Evolutionary conservation across 1,140 invertebrate species (phyloP), one percentile per base, ranked within the genome.

Genomic region (Drosophila sp.): DNA sequence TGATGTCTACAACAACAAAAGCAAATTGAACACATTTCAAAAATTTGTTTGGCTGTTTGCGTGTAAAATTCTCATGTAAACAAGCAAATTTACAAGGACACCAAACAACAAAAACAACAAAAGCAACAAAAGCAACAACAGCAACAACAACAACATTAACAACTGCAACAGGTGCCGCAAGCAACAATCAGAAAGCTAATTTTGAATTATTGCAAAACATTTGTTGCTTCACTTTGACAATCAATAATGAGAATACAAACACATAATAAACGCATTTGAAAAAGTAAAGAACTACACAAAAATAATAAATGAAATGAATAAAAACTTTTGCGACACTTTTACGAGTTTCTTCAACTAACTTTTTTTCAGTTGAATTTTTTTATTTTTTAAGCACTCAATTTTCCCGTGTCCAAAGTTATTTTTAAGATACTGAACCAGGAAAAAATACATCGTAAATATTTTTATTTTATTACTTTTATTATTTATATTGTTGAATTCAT

Each of bases 11-110:
- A 41, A 18, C 41, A 65, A 29, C 75, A 78, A 72, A 34, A 63
- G 70, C 61, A 77, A 57, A 51, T 43, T 53, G 48, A 64, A 64
- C 61, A 64, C 41, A 53, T 67, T 72, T 27, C 54, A 25, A 29
- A 59, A 72, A 75, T 71, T 66, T 41, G 72, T 66, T 80, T 70
- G 54, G 78, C 56, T 32, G 29, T 45, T 46, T 56, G 78, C 67
- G 78, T 82, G 80, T 82, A 72, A 66, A 78, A 81, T 84, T 71
- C 25, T 18, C 64, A 71, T 84, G 81, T 84, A 64, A 86, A 84
- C 81, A 84, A 74, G 81, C 61, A 71, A 71, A 76, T 83, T 64
- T 76, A 82, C 80, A 79, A 57, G 76, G 38, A 71, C 32, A 58
- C 53, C 75, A 58, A 46, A 32, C 43, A 67, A 54, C n/a, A n/a